Evolutionary conservation across 2,797 vertebrate genomes (phyloP).

Genomic region (Hirundo rustica): DNA sequence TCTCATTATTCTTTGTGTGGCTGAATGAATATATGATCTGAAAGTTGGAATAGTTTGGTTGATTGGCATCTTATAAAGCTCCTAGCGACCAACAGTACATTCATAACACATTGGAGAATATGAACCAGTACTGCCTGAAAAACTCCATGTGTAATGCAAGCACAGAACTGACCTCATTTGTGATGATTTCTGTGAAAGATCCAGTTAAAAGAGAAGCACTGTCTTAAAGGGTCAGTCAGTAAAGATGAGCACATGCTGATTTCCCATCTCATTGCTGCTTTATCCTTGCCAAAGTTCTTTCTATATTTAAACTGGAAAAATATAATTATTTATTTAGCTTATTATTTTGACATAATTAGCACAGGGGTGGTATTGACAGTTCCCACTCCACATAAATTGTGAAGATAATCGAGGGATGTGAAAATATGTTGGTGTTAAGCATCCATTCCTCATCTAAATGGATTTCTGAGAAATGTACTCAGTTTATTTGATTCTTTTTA

Average conservation of each 20-base stretch:
- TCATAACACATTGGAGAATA: not conserved
- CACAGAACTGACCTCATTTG: not conserved
- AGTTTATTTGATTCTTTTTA: not conserved
- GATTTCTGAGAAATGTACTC: not conserved
- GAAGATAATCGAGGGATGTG: not conserved
- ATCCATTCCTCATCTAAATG: not conserved
- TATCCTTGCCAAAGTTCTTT: not conserved
- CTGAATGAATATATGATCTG: not conserved
- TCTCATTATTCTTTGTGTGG: not conserved
- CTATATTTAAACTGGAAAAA: not conserved
- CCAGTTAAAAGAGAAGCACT: not conserved
- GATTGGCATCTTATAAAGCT: not conserved
- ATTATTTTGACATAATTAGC: not conserved
- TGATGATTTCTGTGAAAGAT: not conserved
- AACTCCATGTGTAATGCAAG: not conserved
- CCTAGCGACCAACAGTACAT: not conserved
- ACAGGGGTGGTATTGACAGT: not conserved
- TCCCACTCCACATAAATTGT: not conserved
- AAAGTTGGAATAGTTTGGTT: not conserved
- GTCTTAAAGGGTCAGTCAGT: not conserved
- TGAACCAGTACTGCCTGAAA: not conserved
- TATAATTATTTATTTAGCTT: not conserved
- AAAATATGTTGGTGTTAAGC: not conserved
- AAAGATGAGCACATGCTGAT: not conserved
- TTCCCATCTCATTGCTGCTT: not conserved